Evolutionary conservation across 2,797 vertebrate species (phyloP).

Genomic region (Lacerta agilis): DNA sequence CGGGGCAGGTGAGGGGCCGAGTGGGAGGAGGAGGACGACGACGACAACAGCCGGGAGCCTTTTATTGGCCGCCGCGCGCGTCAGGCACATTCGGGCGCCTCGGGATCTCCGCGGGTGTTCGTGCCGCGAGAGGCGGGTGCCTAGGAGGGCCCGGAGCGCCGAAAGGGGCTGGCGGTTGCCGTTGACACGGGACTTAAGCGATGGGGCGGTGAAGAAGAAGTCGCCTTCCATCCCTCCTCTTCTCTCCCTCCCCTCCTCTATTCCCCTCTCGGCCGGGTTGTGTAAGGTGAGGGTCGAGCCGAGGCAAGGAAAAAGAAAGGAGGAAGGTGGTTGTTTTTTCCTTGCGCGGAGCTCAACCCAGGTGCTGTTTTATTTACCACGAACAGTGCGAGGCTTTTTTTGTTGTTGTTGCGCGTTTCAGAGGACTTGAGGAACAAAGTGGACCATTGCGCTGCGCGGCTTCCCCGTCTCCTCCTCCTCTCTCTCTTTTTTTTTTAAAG

Average conservation of each 20-base stretch:
- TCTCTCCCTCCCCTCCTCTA: no score
- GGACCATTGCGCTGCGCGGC: not conserved
- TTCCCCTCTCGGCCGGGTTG: not conserved
- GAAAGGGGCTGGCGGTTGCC: not conserved
- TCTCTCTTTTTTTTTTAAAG: not conserved
- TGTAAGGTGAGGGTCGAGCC: conserved; percentile 39
- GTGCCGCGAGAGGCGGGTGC: not conserved
- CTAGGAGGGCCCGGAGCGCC: not conserved
- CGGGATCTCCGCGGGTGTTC: not conserved
- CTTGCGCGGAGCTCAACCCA: not conserved
- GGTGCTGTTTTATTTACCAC: not conserved
- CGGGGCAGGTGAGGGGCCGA: not conserved
- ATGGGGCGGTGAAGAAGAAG: not conserved
- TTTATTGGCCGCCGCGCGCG: not conserved
- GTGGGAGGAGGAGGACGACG: not conserved
- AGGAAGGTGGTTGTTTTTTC: no score
- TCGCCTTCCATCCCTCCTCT: not conserved
- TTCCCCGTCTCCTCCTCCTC: not conserved
- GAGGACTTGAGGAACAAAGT: not conserved
- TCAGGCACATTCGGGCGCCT: not conserved
- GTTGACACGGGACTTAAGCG: not conserved
- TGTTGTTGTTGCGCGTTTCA: no score
- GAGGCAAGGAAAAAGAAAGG: conserved; percentile 16
- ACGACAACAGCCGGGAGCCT: no score
- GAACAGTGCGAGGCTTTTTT: not conserved